A percentile compares a stretch with the other conserved stretches of the same genome.
These are phyloP conservation scores for Telmatochromis sp. DNA, from an alignment of 2,113 vertebrate species.

Conservation along the genomic window DNA sequence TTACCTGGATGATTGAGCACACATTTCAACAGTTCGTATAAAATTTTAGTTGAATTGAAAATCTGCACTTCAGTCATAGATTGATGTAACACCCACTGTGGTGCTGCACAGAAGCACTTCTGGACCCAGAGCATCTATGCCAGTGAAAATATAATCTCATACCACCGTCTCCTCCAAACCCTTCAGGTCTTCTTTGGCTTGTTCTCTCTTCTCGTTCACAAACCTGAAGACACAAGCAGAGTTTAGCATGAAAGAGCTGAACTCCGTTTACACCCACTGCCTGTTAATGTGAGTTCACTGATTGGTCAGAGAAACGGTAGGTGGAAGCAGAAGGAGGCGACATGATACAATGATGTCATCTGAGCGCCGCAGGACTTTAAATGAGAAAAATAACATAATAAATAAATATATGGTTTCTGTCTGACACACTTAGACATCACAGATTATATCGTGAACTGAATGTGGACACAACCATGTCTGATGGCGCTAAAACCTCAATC, in stretches of 20 bases:
- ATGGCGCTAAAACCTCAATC: background rate
- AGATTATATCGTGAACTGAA: background rate
- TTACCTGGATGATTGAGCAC: background rate
- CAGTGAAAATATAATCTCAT: background rate
- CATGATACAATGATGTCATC: background rate
- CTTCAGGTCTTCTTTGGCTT: constrained; percentile 90
- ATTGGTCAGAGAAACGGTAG: background rate
- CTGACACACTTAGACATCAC: background rate
- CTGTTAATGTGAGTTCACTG: background rate
- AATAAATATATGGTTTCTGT: background rate
- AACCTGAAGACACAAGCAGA: constrained; percentile 62
- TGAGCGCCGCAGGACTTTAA: background rate
- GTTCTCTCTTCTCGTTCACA: constrained; percentile 87
- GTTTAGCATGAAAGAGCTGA: background rate
- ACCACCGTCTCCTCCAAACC: constrained; percentile 97
- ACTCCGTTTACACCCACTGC: background rate
- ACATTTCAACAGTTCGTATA: background rate
- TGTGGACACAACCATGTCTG: background rate
- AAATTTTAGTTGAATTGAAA: background rate
- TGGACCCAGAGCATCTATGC: background rate
- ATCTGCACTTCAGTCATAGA: background rate
- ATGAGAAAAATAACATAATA: background rate
- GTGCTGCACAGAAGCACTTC: background rate
- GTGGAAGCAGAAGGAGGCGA: background rate
- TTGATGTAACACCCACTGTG: background rate